Conservation (phyloP, 2,113 vertebrate species). For the Addax nasomaculatus region DNA sequence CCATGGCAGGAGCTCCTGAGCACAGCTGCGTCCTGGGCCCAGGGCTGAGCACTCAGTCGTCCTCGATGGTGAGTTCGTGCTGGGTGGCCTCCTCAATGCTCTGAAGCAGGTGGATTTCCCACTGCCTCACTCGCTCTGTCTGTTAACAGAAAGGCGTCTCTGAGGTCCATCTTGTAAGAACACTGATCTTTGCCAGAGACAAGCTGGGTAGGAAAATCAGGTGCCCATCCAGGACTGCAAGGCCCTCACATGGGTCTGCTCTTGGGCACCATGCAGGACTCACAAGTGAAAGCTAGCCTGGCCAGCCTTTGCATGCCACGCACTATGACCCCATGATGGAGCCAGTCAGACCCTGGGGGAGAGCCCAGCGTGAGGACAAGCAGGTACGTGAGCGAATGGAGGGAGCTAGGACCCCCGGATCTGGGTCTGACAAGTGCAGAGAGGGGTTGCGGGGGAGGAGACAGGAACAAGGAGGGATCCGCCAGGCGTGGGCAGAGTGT, state of each 20-base stretch:
- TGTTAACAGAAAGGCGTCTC: not conserved
- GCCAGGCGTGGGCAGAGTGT: accelerated
- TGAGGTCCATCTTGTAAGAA: not conserved
- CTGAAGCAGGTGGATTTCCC: conserved; percentile 50
- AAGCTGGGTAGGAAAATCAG: not conserved
- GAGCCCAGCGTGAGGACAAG: accelerated
- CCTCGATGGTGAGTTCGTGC: conserved; percentile 50
- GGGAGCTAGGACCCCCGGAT: not conserved
- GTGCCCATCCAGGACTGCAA: not conserved
- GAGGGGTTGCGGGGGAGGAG: not conserved
- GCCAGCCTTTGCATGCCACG: not conserved
- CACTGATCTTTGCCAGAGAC: not conserved
- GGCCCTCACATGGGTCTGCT: too few species aligned
- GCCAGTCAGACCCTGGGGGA: not conserved
- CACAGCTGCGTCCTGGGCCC: accelerated
- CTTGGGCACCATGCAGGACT: not conserved
- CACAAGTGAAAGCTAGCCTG: not conserved
- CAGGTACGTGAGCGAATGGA: accelerated
- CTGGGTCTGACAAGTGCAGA: not conserved
- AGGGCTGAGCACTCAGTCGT: accelerated
- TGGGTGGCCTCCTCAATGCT: conserved; percentile 51
- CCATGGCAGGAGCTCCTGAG: not conserved
- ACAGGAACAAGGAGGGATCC: not conserved
- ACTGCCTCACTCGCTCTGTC: conserved; percentile 18
- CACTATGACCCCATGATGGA: accelerated